Conservation (phyloP, 2,888 invertebrate species). For the Temnothorax rugatulus region DNA sequence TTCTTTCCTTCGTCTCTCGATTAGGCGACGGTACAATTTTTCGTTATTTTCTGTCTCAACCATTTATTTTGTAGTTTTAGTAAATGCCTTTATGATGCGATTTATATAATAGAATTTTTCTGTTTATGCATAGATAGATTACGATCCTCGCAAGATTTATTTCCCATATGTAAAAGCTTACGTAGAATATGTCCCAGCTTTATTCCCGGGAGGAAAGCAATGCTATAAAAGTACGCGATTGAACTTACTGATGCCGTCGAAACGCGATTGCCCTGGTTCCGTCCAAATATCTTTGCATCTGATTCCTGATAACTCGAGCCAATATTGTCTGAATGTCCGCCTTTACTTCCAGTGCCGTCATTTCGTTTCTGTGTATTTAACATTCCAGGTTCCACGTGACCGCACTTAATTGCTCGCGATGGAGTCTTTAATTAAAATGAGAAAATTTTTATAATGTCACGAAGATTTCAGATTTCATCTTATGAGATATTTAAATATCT, state of each 20-base stretch:
- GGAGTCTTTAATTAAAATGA: background rate
- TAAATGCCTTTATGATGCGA: background rate
- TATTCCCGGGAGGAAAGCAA: constrained; percentile 32
- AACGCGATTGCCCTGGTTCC: constrained; percentile 14
- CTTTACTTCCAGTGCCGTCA: background rate
- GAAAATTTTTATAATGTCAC: constrained; percentile 13
- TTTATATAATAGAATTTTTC: background rate
- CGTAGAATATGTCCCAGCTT: background rate
- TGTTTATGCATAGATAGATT: background rate
- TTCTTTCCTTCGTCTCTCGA: constrained; percentile 8
- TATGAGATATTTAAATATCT: background rate
- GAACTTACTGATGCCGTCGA: constrained; percentile 23
- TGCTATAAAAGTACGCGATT: constrained; percentile 36
- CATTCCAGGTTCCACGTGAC: constrained; percentile 4
- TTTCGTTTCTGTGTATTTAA: constrained; percentile 1
- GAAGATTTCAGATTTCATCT: constrained; percentile 20
- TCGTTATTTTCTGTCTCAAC: background rate
- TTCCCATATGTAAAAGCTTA: background rate
- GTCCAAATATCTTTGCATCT: constrained; percentile 26
- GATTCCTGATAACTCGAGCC: constrained; percentile 23
- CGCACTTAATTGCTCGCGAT: background rate
- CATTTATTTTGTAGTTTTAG: background rate
- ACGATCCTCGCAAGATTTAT: background rate
- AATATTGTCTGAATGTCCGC: background rate
- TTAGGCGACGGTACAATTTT: constrained; percentile 10